These are phyloP conservation scores for Sorex maritimensis DNA, from an alignment of 2,797 vertebrate species.

Conservation along the genomic window DNA sequence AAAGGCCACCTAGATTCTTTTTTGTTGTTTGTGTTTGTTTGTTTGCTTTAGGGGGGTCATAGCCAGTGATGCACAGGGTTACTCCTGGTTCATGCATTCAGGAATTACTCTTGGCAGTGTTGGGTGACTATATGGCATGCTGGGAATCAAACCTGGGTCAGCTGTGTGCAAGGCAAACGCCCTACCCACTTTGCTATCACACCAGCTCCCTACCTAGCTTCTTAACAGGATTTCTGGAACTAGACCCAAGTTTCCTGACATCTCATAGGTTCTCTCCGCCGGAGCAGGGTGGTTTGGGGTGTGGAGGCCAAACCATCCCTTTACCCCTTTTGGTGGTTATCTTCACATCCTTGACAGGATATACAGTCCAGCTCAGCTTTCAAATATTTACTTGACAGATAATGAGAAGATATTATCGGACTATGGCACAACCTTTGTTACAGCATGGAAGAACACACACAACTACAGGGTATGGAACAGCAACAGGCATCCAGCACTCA, in stretches of 20 bases:
- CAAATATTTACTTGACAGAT: slow-evolving; percentile 90
- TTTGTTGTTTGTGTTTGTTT: too few species aligned
- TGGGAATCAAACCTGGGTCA: too few species aligned
- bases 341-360: slow-evolving; percentile 14
- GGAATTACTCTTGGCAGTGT: too few species aligned
- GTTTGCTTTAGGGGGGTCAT: too few species aligned
- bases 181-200: too few species aligned
- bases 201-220: slow-evolving; percentile 1
- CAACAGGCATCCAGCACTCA: slow-evolving; percentile 96
- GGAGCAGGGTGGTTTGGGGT: not conserved
- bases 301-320: not conserved
- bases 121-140: too few species aligned
- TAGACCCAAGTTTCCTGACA: slow-evolving; percentile 58
- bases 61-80: too few species aligned
- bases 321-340: slow-evolving; percentile 37
- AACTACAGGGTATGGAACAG: slow-evolving; percentile 98
- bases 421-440: slow-evolving; percentile 94
- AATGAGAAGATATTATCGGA: slow-evolving; percentile 96
- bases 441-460: slow-evolving; percentile 97
- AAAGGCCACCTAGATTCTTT: slow-evolving; percentile 69
- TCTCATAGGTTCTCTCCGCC: slow-evolving; percentile 28
- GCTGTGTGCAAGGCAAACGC: too few species aligned
- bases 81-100: too few species aligned
- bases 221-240: slow-evolving; percentile 69
- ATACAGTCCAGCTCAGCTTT: slow-evolving; percentile 28